Conservation (phyloP, 2,888 invertebrate genomes). For the Chrysopilus asiliformis region DNA sequence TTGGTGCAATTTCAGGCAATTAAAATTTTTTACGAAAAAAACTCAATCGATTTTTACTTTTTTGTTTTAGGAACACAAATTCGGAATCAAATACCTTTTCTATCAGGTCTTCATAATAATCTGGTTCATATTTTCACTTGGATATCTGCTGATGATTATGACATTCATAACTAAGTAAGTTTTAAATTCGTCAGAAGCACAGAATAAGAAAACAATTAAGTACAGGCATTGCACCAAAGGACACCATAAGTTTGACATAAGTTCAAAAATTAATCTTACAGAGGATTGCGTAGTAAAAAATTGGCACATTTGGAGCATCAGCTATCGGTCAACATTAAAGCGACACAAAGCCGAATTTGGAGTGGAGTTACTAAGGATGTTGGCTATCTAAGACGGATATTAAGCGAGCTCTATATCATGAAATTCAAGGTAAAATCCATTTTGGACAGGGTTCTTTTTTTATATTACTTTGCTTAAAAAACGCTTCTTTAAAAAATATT, state of each 20-base stretch:
- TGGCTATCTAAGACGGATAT: slow-evolving; percentile 54
- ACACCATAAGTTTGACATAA: slow-evolving; percentile 18
- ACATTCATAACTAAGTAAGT: slow-evolving; percentile 58
- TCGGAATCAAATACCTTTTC: slow-evolving; percentile 47
- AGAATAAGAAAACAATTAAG: not conserved
- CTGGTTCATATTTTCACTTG: slow-evolving; percentile 86
- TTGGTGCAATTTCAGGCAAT: too few species aligned
- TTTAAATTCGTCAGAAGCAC: slow-evolving; percentile 2
- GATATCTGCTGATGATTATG: slow-evolving; percentile 81
- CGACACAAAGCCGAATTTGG: slow-evolving; percentile 65
- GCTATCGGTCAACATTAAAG: slow-evolving; percentile 59
- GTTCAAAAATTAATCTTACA: slow-evolving; percentile 21
- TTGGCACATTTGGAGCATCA: slow-evolving; percentile 62
- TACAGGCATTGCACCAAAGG: slow-evolving; percentile 6
- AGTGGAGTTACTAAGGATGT: slow-evolving; percentile 63
- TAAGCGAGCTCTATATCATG: slow-evolving; percentile 69
- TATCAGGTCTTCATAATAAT: slow-evolving; percentile 72
- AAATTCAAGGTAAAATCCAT: slow-evolving; percentile 55
- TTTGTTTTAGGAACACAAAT: slow-evolving; percentile 27
- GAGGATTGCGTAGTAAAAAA: slow-evolving; percentile 49
- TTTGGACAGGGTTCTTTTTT: too few species aligned
- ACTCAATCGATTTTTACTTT: slow-evolving; percentile 2
- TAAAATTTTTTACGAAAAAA: too few species aligned
- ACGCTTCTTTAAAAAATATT: too few species aligned
- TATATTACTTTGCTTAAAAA: too few species aligned